phyloP scores from a whole-genome alignment of 2,888 invertebrate species.

The Volucella inflata region DNA sequence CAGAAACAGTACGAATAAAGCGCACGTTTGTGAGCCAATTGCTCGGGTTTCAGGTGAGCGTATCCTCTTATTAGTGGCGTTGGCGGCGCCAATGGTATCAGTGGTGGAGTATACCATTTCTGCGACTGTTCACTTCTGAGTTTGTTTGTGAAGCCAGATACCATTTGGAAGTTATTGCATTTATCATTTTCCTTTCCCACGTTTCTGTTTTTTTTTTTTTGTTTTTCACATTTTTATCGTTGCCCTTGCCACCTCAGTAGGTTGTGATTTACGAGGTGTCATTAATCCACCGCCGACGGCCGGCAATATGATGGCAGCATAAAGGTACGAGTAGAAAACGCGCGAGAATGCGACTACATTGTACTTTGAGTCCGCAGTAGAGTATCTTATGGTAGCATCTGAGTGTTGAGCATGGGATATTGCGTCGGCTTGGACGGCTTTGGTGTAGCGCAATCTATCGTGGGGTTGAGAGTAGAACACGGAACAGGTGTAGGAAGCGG shows the following conservation, averaged over 20 bases:
- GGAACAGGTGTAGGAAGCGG: neutral
- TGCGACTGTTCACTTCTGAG: slow-evolving; percentile 48
- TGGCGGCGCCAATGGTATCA: too few species aligned
- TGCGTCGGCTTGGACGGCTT: slow-evolving; percentile 65
- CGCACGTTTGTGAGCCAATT: neutral
- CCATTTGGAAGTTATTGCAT: slow-evolving; percentile 75
- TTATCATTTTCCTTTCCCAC: slow-evolving; percentile 75
- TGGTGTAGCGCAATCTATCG: slow-evolving; percentile 60
- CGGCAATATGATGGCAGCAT: slow-evolving; percentile 21
- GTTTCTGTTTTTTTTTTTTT: slow-evolving; percentile 30
- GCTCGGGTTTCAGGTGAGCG: slow-evolving; percentile 51
- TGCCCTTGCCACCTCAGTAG: neutral
- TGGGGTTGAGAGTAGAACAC: slow-evolving; percentile 4
- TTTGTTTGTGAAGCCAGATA: slow-evolving; percentile 71
- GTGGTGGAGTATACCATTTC: slow-evolving; percentile 6
- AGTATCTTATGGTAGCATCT: slow-evolving; percentile 50
- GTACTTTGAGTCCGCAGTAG: slow-evolving; percentile 37
- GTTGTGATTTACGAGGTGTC: slow-evolving; percentile 74
- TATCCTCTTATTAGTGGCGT: slow-evolving; percentile 34
- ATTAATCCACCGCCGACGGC: slow-evolving; percentile 73
- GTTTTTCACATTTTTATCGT: slow-evolving; percentile 14
- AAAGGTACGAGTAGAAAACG: slow-evolving; percentile 11
- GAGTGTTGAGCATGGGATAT: slow-evolving; percentile 24
- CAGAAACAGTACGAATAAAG: slow-evolving; percentile 28
- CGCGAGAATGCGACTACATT: slow-evolving; percentile 32